Evolutionary conservation across 2,797 vertebrate genomes (phyloP), one percentile per base, ranked within the genome.

Genomic region (Cirrhinus molitorella): DNA sequence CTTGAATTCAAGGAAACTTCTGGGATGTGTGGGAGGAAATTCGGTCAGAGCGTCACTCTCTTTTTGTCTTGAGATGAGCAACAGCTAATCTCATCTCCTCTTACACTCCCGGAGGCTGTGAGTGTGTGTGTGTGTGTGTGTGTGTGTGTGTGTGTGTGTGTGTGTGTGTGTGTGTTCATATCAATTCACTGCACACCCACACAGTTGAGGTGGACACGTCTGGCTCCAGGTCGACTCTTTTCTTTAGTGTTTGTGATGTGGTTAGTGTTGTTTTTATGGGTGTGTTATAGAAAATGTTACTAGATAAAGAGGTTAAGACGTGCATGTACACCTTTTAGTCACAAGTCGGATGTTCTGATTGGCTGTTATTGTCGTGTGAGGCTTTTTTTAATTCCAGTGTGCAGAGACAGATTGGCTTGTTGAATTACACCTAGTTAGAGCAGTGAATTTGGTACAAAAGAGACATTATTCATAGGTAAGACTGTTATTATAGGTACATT

Each of bases 201-300:
- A 61, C 57, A 31, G 59, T 6, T 63, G 59, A 82, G 81, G 83
- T 88, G 88, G 74, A 31, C n/a, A 51, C 21, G 3, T 47, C 49
- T 55, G 63, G 40, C 47, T 63, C 73, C n/a, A 34, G 31, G 65
- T 79, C 67, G 72, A 77, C 74, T 81, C 76, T 85, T 80, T 28
- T 14, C 57, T 25, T 40, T 5, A 28, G 5, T 61, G 57, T 61
- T 59, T 61, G 57, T 61, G 13, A 61, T 61, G 23, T 28, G 23
- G 57, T 61, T 28, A 28, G 13, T 28, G 57, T 28, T 28, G 13
- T 61, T 61, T 28, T 61, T 28, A 25, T 61, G 57, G 57, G 59
- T 63, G 59, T 63, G 59, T 28, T 63, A 63, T 14, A 17, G 25
- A 31, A 31, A 31, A 63, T 63, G 59, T 63, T 31, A 16, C 25